Base-by-base conservation (phyloP, 2,888 invertebrate species). In the Zaprionus bogoriensis region DNA sequence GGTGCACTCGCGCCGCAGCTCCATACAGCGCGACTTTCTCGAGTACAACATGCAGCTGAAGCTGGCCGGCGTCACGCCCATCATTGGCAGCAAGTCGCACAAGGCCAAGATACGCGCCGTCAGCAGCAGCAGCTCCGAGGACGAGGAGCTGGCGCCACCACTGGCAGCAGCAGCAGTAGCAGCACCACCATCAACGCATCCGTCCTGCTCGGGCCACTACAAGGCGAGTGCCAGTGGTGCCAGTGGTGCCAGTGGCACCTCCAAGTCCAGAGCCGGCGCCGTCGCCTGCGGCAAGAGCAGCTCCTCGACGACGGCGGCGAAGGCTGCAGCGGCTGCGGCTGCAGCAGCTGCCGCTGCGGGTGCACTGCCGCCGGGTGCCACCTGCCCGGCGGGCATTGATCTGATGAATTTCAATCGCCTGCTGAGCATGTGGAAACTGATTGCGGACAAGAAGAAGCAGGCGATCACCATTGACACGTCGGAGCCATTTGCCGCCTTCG, bases 71-170 rank as follows among this genome's bases (percentile, higher is more conserved):
- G 57, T 88, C 1, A 84, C 82, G 36, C 85, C 89, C 0, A 84
- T 82, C 7, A 58, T 87, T 14, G 77, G 74, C 47, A 55, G 44
- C 27, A 71, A 71, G 20, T 32, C 60, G 9, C 67, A 78, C 45
- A 75, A 72, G 51, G 69, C 73, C 19, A 84, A 81, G 39, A 89
- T 89, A 55, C 70, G 84, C 19, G 89, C 89, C 2, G 89, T 89
- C 22, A 89, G 89, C 69, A 89, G 89, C 74, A 88, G 88, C 48
- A 88, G 88, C 22, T 86, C 85, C 30, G 88, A 88, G 55, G 89
- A 89, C 28, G 86, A 87, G 12, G 79, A 74, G 22, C n/a, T 36
- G 14, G 4, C n/a, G n/a, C n/a, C n/a, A n/a, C 23, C 23, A 23
- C 4, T 23, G 19, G 38, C n/a, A 38, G 19, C 36, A 7, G 19